Evolutionary conservation across 2,888 invertebrate genomes (phyloP).

Genomic region (Spodoptera picta): DNA sequence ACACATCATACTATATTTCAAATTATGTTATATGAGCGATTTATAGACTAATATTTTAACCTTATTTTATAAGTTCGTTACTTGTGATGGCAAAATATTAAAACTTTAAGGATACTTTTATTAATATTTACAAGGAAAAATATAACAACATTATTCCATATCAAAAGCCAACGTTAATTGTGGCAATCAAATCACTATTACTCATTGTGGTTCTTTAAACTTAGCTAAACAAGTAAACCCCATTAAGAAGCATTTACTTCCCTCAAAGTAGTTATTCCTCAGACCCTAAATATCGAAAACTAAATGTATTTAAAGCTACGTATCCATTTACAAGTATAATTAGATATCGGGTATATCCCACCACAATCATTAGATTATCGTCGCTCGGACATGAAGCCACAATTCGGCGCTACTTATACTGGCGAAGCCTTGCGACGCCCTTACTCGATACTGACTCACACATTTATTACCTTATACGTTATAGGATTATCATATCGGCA

Average conservation of each 20-base stretch:
- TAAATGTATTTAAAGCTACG: slow-evolving; percentile 40
- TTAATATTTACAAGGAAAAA: too few species aligned
- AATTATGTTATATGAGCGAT: slow-evolving; percentile 8
- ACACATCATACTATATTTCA: slow-evolving; percentile 11
- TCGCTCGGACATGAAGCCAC: slow-evolving; percentile 77
- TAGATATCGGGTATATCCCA: slow-evolving; percentile 54
- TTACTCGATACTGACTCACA: slow-evolving; percentile 73
- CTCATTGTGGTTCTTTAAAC: too few species aligned
- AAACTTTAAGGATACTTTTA: too few species aligned
- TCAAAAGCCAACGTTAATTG: too few species aligned
- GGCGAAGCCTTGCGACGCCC: slow-evolving; percentile 77
- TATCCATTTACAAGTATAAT: slow-evolving; percentile 59
- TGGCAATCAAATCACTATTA: too few species aligned
- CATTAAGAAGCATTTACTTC: neutral
- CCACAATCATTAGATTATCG: slow-evolving; percentile 62
- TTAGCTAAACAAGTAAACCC: neutral
- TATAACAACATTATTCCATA: too few species aligned
- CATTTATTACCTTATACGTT: slow-evolving; percentile 59
- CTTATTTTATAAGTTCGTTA: neutral
- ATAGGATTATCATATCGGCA: slow-evolving; percentile 56
- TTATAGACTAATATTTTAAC: slow-evolving; percentile 2
- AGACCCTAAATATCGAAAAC: slow-evolving; percentile 24
- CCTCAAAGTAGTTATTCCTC: slow-evolving; percentile 20
- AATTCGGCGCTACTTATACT: slow-evolving; percentile 77
- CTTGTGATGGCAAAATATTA: too few species aligned